Conservation (phyloP, 2,888 invertebrate genomes). For the Rugalucina vietnamica region DNA sequence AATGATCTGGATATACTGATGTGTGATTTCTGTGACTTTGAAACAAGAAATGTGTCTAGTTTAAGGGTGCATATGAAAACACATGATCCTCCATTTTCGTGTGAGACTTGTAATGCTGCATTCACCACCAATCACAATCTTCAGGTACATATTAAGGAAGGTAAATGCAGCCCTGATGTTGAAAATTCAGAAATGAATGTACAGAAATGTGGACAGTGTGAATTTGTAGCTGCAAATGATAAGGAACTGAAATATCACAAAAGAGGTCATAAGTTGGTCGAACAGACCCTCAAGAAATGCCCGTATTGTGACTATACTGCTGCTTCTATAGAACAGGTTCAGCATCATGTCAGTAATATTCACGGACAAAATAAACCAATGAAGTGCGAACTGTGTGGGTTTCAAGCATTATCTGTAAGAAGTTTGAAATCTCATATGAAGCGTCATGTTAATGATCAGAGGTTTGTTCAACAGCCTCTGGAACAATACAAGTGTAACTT, state of each 20-base stretch:
- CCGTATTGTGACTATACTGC: conserved; percentile 74
- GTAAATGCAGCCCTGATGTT: conserved; percentile 56
- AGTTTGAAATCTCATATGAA: conserved; percentile 83
- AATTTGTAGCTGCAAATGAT: conserved; percentile 65
- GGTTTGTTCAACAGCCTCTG: conserved; percentile 82
- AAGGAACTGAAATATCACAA: conserved; percentile 71
- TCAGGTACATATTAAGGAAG: conserved; percentile 62
- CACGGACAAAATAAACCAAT: conserved; percentile 68
- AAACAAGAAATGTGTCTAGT: conserved; percentile 71
- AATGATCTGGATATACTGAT: conserved; percentile 76
- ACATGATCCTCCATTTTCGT: conserved; percentile 69
- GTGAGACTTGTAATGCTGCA: conserved; percentile 66
- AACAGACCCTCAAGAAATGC: conserved; percentile 64
- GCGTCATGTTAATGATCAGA: conserved; percentile 82
- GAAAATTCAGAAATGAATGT: conserved; percentile 30
- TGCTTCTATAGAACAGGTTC: conserved; percentile 63
- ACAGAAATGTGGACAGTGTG: conserved; percentile 74
- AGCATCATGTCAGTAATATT: conserved; percentile 60
- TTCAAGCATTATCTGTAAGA: conserved; percentile 80
- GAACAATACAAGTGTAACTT: conserved; percentile 83
- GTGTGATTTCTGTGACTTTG: conserved; percentile 79
- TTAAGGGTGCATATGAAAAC: conserved; percentile 66
- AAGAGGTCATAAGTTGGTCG: conserved; percentile 45
- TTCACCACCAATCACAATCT: conserved; percentile 65
- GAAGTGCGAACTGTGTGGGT: conserved; percentile 81